A percentile compares a stretch with the other conserved stretches of the same genome.
Evolutionary conservation across 2,113 vertebrate species (phyloP).

Genomic region (Mesembrinibis cayennensis): DNA sequence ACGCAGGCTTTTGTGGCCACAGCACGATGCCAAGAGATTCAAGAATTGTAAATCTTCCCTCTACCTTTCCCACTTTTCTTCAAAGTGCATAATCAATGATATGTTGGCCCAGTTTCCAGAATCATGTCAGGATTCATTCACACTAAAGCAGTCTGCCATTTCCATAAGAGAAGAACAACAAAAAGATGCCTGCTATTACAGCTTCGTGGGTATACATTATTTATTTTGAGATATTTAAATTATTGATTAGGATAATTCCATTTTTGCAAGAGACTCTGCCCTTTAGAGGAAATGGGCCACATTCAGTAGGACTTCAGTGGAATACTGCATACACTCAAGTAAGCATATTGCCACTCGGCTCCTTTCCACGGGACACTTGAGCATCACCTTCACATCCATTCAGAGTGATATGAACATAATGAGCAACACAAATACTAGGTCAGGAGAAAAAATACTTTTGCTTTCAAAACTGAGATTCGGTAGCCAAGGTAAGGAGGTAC

Average conservation of each 20-base stretch:
- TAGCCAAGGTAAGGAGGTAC: not conserved
- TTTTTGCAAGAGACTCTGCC: slow-evolving; percentile 32
- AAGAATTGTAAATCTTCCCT: not conserved
- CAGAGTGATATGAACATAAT: not conserved
- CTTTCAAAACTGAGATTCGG: not conserved
- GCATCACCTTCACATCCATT: not conserved
- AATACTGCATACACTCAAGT: not conserved
- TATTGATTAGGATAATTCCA: slow-evolving; percentile 62
- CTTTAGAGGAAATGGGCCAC: not conserved
- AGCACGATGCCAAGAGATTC: not conserved
- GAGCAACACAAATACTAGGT: not conserved
- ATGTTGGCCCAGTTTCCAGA: slow-evolving; percentile 50
- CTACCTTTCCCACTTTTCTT: slow-evolving; percentile 41
- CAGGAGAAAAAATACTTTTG: not conserved
- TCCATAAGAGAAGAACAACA: slow-evolving; percentile 29
- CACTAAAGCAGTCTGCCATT: slow-evolving; percentile 42
- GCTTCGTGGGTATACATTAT: slow-evolving; percentile 58
- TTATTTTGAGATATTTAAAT: slow-evolving; percentile 65
- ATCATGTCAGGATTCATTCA: slow-evolving; percentile 52
- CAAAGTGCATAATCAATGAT: slow-evolving; percentile 63
- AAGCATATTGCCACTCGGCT: not conserved
- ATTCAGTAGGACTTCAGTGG: not conserved
- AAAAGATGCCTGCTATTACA: slow-evolving; percentile 55
- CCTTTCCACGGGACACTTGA: not conserved
- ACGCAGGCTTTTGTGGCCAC: not conserved